Percentiles rank a stretch among this genome's conserved stretches.
Conservation (phyloP, 2,113 vertebrate species). For the Recurvirostra avosetta region DNA sequence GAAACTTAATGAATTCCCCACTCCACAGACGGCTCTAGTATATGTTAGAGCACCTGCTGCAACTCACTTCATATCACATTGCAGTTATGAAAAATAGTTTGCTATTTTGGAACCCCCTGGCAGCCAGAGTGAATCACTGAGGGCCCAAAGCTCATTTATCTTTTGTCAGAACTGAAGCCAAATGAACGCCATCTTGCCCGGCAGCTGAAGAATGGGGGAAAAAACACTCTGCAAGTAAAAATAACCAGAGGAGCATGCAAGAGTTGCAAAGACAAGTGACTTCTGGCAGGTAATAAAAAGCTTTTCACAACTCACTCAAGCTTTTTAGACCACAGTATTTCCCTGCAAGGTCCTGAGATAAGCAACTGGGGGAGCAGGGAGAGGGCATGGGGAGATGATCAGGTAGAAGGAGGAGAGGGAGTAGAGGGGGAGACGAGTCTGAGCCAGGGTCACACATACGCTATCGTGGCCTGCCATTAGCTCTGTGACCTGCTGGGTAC, state of each 20-base stretch:
- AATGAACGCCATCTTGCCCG: constrained; percentile 93
- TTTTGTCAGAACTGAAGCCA: constrained; percentile 99
- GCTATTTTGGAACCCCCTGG: constrained; percentile 99
- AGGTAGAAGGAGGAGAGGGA: background rate
- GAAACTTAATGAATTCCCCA: constrained; percentile 85
- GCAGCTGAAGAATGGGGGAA: constrained; percentile 90
- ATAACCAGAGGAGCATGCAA: constrained; percentile 83
- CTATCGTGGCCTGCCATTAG: background rate
- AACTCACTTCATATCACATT: constrained; percentile 91
- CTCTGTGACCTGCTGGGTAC: background rate
- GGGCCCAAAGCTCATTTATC: constrained; percentile 99
- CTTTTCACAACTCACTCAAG: constrained; percentile 63
- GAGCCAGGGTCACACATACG: background rate
- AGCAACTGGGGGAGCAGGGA: background rate
- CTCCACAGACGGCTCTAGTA: constrained; percentile 80
- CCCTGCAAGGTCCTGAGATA: background rate
- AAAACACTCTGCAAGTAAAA: constrained; percentile 87
- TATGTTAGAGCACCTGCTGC: constrained; percentile 90
- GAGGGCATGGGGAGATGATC: background rate
- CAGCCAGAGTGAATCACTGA: constrained; percentile 94
- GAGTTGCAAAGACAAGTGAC: constrained; percentile 81
- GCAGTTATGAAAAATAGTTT: constrained; percentile 99
- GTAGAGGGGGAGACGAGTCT: background rate
- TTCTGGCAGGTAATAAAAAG: constrained; percentile 84
- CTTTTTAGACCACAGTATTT: background rate